Percentiles rank a stretch among this genome's conserved stretches.
These are phyloP conservation scores for Bombus ignitus DNA, from an alignment of 1,140 invertebrate genomes.

Conservation along the genomic window DNA sequence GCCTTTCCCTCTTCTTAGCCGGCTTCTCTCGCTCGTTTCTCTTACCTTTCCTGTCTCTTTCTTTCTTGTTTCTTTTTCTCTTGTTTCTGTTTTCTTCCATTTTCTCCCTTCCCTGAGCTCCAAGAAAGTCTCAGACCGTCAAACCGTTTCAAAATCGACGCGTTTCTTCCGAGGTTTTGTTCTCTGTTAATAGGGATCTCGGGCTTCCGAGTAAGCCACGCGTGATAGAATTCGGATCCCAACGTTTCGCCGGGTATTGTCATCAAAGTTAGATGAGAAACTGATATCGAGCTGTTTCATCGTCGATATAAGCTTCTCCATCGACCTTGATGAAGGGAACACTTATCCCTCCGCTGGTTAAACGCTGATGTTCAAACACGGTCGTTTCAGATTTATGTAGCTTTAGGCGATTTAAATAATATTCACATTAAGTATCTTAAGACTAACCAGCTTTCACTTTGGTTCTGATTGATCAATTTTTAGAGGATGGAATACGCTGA, in stretches of 20 bases:
- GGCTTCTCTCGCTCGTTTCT: slow-evolving; percentile 16
- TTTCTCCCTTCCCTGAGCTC: background rate
- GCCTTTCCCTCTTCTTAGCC: background rate
- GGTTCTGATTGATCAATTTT: background rate
- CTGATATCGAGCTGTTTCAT: slow-evolving; percentile 1
- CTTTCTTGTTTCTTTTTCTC: slow-evolving; percentile 33
- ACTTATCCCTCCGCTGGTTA: background rate
- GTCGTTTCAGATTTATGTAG: background rate
- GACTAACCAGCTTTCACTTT: too few relatives aligned
- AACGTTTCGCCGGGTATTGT: background rate
- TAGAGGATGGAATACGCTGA: too few relatives aligned
- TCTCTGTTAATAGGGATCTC: slow-evolving; percentile 11
- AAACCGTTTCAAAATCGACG: slow-evolving; percentile 34
- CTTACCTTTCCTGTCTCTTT: slow-evolving; percentile 33
- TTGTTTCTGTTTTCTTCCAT: slow-evolving; percentile 27
- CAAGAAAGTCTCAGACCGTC: background rate
- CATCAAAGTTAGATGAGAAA: slow-evolving; percentile 27
- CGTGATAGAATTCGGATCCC: slow-evolving; percentile 6
- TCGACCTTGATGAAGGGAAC: background rate
- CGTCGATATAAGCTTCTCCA: slow-evolving; percentile 6
- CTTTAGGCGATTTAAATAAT: background rate
- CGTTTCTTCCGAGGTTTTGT: slow-evolving; percentile 8
- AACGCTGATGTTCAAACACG: background rate
- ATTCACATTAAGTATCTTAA: too few relatives aligned
- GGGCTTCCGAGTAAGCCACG: slow-evolving; percentile 1